phyloP scores from a whole-genome alignment of 2,888 invertebrate genomes.

The Eurytoma adleriae region DNA sequence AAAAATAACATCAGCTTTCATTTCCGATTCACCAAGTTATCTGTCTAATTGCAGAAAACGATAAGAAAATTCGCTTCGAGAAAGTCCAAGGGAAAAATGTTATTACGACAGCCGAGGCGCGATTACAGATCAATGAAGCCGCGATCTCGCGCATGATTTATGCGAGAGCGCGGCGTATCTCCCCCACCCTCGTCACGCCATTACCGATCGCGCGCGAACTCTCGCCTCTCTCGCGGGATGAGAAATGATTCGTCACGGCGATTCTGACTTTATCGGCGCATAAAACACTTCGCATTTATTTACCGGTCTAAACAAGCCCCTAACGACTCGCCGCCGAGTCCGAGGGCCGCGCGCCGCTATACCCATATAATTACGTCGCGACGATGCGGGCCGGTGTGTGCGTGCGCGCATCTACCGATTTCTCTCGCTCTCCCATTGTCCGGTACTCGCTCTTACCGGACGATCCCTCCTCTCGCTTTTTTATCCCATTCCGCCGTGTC shows the following conservation, averaged over 20 bases:
- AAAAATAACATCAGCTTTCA: too few species aligned
- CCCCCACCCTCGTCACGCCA: slow-evolving; percentile 29
- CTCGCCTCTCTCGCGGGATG: slow-evolving; percentile 21
- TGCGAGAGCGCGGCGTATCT: slow-evolving; percentile 14
- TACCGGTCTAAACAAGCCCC: slow-evolving; percentile 49
- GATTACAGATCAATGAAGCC: slow-evolving; percentile 27
- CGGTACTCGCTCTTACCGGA: slow-evolving; percentile 4
- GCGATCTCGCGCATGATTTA: slow-evolving; percentile 41
- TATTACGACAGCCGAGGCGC: slow-evolving; percentile 1
- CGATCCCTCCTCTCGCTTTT: background rate
- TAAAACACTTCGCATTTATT: slow-evolving; percentile 43
- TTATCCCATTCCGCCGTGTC: background rate
- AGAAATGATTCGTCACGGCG: slow-evolving; percentile 50
- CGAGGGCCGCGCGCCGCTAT: background rate
- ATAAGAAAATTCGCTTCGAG: too few species aligned
- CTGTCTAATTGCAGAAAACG: too few species aligned
- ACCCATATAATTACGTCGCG: slow-evolving; percentile 35
- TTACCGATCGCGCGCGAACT: slow-evolving; percentile 26
- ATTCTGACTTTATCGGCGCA: slow-evolving; percentile 49
- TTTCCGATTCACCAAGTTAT: too few species aligned
- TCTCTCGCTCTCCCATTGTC: background rate
- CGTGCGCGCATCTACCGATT: background rate
- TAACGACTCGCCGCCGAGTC: slow-evolving; percentile 32
- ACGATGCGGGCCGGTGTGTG: background rate
- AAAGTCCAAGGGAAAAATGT: slow-evolving; percentile 5